Conservation (phyloP, 2,797 vertebrate genomes). For the Chaunax sp. region DNA sequence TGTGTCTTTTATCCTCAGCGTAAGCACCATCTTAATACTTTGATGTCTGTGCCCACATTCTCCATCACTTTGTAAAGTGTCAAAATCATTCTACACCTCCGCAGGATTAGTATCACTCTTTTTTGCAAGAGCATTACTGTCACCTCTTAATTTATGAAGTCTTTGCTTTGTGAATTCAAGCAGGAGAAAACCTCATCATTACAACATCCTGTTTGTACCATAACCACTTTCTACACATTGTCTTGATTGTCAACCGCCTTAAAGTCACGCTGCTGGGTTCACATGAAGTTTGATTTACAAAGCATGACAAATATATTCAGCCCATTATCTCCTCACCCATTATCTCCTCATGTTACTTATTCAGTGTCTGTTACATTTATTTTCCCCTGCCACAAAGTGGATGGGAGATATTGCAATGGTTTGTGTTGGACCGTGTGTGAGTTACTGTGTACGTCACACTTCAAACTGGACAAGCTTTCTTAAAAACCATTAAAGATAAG, state of each 20-base stretch:
- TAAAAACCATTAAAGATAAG: too few species aligned
- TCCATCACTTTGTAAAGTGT: neutral
- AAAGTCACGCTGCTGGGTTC: too few species aligned
- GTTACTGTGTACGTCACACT: too few species aligned
- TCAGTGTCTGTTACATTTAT: slow-evolving; percentile 4
- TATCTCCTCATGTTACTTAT: neutral
- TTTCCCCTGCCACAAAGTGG: too few species aligned
- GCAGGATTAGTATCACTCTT: too few species aligned
- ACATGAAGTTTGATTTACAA: too few species aligned
- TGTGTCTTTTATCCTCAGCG: slow-evolving; percentile 6
- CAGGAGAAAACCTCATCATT: neutral
- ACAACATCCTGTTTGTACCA: neutral
- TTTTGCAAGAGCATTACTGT: neutral
- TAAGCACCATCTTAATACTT: neutral
- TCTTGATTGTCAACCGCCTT: too few species aligned
- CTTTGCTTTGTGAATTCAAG: slow-evolving; percentile 8
- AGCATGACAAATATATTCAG: neutral
- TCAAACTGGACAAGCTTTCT: too few species aligned
- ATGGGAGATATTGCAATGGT: too few species aligned
- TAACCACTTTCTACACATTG: too few species aligned
- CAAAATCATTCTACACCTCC: slow-evolving; percentile 4
- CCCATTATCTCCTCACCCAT: slow-evolving; percentile 3
- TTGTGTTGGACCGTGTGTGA: too few species aligned
- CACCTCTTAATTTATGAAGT: slow-evolving; percentile 1
- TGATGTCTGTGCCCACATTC: neutral